Conservation (phyloP, 2,888 invertebrate genomes). For the Dryococelus australis region DNA sequence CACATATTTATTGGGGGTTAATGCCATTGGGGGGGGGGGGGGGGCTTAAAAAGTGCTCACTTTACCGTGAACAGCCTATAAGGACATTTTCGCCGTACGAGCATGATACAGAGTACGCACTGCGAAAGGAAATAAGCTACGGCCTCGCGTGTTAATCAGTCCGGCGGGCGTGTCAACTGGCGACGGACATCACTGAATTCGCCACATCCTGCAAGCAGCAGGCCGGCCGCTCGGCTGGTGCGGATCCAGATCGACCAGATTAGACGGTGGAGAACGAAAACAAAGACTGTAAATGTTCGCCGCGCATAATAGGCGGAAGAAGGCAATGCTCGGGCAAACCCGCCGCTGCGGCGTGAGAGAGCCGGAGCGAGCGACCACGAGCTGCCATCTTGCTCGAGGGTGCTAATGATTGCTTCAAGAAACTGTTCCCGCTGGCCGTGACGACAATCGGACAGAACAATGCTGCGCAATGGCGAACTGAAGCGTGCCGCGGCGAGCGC, state of each 20-base stretch:
- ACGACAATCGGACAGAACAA: conserved; percentile 40
- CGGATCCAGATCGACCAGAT: background rate
- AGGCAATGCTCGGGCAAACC: conserved; percentile 1
- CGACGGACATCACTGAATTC: too few relatives aligned
- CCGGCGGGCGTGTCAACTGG: too few relatives aligned
- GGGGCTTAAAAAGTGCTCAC: too few relatives aligned
- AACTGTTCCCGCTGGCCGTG: conserved; percentile 21
- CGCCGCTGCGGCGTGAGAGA: background rate
- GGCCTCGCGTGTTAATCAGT: too few relatives aligned
- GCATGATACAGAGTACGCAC: too few relatives aligned
- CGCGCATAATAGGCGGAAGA: background rate
- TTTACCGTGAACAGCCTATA: too few relatives aligned
- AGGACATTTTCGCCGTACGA: too few relatives aligned
- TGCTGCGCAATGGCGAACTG: conserved; percentile 36
- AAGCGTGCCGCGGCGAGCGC: conserved; percentile 18
- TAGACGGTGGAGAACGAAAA: background rate
- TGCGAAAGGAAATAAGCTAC: too few relatives aligned
- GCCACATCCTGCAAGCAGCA: conserved; percentile 16
- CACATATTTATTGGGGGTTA: too few relatives aligned
- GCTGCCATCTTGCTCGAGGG: conserved; percentile 10
- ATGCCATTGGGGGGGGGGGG: too few relatives aligned
- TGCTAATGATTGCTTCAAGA: conserved; percentile 36
- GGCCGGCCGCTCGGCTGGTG: background rate
- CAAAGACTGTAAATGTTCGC: background rate
- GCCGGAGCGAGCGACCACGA: background rate